Conservation (phyloP, 2,888 invertebrate genomes). For the Papilio gigon region DNA sequence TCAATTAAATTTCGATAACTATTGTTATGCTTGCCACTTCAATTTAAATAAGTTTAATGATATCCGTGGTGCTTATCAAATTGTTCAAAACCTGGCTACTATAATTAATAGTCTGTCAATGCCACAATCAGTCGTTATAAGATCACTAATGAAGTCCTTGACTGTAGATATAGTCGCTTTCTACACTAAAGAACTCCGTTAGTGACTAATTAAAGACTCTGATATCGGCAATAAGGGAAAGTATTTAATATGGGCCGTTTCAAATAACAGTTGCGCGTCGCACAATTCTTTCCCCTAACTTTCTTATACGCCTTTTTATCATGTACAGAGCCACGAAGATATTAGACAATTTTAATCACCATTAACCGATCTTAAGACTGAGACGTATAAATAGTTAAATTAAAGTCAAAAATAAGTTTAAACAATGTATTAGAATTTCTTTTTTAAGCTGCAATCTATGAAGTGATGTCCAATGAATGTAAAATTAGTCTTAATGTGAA, state of each 20-base stretch:
- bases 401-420: neutral
- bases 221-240: too few relatives aligned
- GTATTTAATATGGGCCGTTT: too few relatives aligned
- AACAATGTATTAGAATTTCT: neutral
- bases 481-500: constrained; percentile 21
- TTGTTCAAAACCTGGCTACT: neutral
- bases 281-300: too few relatives aligned
- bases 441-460: neutral
- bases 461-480: constrained; percentile 4
- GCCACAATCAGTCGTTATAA: neutral
- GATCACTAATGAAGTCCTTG: neutral
- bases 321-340: too few relatives aligned
- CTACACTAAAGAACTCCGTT: too few relatives aligned
- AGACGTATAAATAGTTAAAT: neutral
- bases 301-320: too few relatives aligned
- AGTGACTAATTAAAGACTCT: too few relatives aligned
- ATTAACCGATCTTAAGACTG: too few relatives aligned
- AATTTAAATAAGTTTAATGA: neutral
- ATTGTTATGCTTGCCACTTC: constrained; percentile 4
- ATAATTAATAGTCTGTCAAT: neutral
- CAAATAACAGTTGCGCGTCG: too few relatives aligned
- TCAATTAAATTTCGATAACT: constrained; percentile 18
- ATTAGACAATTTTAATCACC: too few relatives aligned
- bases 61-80: neutral
- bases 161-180: neutral